These are phyloP conservation scores for Pammene fasciana DNA, from an alignment of 2,888 invertebrate genomes.

Conservation along the genomic window DNA sequence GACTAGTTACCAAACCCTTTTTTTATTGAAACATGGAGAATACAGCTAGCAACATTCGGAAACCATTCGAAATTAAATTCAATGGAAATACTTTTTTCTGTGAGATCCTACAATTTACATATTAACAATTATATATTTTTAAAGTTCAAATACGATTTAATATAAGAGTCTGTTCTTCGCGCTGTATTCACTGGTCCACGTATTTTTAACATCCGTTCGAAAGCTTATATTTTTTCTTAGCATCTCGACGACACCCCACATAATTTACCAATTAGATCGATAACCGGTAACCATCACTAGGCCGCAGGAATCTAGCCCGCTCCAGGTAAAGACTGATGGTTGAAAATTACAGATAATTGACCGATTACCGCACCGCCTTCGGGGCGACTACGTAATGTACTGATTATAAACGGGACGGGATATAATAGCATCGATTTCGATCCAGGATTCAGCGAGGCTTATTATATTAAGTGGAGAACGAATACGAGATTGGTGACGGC, in stretches of 20 bases:
- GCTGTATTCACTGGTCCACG: not conserved
- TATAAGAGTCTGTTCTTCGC: too few species aligned
- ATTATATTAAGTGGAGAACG: slow-evolving; percentile 82
- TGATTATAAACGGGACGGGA: slow-evolving; percentile 79
- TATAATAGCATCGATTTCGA: slow-evolving; percentile 81
- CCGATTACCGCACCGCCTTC: slow-evolving; percentile 75
- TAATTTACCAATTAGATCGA: slow-evolving; percentile 79
- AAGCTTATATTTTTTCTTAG: slow-evolving; percentile 36
- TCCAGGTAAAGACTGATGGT: slow-evolving; percentile 78
- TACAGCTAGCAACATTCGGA: too few species aligned
- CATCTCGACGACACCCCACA: slow-evolving; percentile 50
- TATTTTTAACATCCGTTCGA: not conserved
- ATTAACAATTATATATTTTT: too few species aligned
- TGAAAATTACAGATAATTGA: slow-evolving; percentile 82
- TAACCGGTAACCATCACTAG: slow-evolving; percentile 66
- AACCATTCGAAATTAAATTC: too few species aligned
- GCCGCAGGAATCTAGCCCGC: slow-evolving; percentile 66
- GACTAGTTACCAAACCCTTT: too few species aligned
- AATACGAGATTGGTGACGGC: slow-evolving; percentile 76
- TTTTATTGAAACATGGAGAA: too few species aligned
- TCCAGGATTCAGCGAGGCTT: slow-evolving; percentile 75
- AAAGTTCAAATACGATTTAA: too few species aligned
- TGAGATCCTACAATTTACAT: too few species aligned
- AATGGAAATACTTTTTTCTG: too few species aligned
- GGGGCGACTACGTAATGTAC: slow-evolving; percentile 64